Conservation (phyloP, 2,888 invertebrate genomes). For the Chirona hameri region DNA sequence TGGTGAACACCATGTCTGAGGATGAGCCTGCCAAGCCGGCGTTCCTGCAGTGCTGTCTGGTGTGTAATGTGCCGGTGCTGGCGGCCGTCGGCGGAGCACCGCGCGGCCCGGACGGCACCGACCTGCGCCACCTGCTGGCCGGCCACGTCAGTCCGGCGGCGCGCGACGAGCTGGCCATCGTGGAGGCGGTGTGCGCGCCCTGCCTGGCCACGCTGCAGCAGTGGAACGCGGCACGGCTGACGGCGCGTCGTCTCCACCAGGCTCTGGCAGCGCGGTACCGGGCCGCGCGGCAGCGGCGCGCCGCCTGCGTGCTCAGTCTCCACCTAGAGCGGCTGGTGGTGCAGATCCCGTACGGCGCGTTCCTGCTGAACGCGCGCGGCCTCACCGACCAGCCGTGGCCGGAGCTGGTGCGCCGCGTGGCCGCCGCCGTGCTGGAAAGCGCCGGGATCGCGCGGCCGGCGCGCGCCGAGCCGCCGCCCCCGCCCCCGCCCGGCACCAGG, state of each 20-base stretch:
- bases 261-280: background rate
- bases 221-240: constrained; percentile 1
- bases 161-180: background rate
- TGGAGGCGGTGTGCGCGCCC: background rate
- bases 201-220: background rate
- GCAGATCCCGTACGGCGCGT: background rate
- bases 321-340: constrained; percentile 9
- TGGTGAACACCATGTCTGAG: background rate
- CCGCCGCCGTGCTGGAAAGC: background rate
- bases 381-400: background rate
- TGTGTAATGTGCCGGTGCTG: background rate
- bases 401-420: background rate
- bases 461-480: background rate
- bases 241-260: background rate
- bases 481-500: background rate
- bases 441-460: constrained; percentile 1
- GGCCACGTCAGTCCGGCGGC: background rate
- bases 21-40: background rate
- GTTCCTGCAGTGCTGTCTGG: constrained; percentile 13
- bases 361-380: background rate
- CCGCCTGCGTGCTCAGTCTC: background rate
- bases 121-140: background rate
- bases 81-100: too few species aligned
- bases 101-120: too few species aligned
- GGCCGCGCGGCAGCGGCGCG: background rate